phyloP scores from a whole-genome alignment of 2,888 invertebrate genomes.

The Adelognathus sp. region DNA sequence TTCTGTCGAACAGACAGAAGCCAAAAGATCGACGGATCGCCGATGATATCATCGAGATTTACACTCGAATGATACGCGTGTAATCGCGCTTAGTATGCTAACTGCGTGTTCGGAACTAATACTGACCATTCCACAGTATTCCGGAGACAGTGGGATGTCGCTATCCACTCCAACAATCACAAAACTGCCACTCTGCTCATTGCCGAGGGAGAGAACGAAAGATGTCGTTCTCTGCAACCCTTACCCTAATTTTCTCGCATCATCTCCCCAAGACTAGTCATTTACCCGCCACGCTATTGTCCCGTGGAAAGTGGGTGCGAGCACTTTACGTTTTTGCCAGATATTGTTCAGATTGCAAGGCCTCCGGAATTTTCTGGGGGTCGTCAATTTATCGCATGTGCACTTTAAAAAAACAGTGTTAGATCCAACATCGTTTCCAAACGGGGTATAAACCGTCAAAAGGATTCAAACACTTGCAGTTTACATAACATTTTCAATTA shows the following conservation, averaged over 20 bases:
- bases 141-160: slow-evolving; percentile 21
- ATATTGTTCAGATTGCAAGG: neutral
- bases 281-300: neutral
- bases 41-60: slow-evolving; percentile 61
- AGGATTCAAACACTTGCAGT: too few relatives aligned
- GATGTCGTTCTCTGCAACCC: neutral
- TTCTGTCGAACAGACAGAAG: neutral
- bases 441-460: too few relatives aligned
- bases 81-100: slow-evolving; percentile 69
- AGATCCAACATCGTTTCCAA: too few relatives aligned
- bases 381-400: too few relatives aligned
- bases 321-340: slow-evolving; percentile 5
- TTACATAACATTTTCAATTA: too few relatives aligned
- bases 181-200: slow-evolving; percentile 59
- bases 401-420: too few relatives aligned
- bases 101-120: slow-evolving; percentile 68
- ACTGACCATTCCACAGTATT: slow-evolving; percentile 40
- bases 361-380: neutral
- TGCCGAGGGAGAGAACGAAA: neutral
- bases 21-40: neutral
- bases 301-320: slow-evolving; percentile 17
- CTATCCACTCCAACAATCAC: slow-evolving; percentile 67
- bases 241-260: slow-evolving; percentile 15
- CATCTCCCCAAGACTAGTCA: neutral
- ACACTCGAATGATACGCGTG: slow-evolving; percentile 66